phyloP scores from a whole-genome alignment of 2,797 vertebrate genomes.

The Xerus rutilus region DNA sequence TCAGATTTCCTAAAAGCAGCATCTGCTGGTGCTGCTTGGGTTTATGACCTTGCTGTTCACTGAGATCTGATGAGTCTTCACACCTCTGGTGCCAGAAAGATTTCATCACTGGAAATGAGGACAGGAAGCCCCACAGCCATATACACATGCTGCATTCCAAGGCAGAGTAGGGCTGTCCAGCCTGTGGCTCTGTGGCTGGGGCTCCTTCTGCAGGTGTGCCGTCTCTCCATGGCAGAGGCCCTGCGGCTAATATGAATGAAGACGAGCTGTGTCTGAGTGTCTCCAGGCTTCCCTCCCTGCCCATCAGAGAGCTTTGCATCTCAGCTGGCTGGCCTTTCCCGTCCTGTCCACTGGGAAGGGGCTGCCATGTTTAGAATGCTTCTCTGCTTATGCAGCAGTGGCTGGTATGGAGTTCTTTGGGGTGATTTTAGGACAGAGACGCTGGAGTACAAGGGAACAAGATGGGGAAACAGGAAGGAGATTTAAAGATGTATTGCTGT shows the following conservation, averaged over 20 bases:
- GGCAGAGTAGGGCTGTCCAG: fast-evolving
- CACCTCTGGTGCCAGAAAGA: background rate
- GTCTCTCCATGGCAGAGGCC: background rate
- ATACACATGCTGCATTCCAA: fast-evolving
- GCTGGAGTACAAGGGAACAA: background rate
- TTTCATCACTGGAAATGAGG: background rate
- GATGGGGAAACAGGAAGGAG: background rate
- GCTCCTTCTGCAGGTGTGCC: background rate
- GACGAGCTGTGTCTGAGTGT: fast-evolving
- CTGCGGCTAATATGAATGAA: fast-evolving
- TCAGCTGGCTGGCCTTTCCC: fast-evolving
- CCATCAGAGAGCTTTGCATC: background rate
- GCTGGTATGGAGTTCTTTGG: background rate
- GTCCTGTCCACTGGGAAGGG: background rate
- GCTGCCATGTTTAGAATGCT: fast-evolving
- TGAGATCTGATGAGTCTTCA: background rate
- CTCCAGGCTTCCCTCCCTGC: background rate
- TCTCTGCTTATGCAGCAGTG: background rate
- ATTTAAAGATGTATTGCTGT: background rate
- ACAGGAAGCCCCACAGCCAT: background rate
- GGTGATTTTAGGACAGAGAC: background rate
- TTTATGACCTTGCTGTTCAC: background rate
- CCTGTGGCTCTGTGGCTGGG: background rate
- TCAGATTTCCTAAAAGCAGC: background rate
- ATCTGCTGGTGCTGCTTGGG: background rate